Percentiles rank a stretch among this genome's conserved stretches.
These are phyloP conservation scores for Aphaenogaster ashmeadi DNA, from an alignment of 1,140 invertebrate species.

Conservation along the genomic window DNA sequence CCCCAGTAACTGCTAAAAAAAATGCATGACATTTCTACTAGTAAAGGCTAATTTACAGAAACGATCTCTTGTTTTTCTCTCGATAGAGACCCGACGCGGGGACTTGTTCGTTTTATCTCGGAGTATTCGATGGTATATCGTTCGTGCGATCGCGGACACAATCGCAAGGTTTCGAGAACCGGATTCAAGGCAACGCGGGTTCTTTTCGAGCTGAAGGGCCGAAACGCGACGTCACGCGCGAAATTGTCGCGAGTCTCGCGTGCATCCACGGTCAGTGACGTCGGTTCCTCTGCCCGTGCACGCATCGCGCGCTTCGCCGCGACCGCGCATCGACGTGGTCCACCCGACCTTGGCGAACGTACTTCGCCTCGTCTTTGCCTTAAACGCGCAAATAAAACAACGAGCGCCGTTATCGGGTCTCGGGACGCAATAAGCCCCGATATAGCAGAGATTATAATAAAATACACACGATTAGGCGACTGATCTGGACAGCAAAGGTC, in stretches of 20 bases:
- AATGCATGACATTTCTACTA: too few relatives aligned
- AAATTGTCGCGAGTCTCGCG: conserved; percentile 74
- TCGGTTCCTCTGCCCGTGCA: conserved; percentile 44
- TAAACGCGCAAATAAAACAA: conserved; percentile 35
- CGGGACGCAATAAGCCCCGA: background rate
- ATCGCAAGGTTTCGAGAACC: conserved; percentile 55
- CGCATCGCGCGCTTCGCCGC: conserved; percentile 55
- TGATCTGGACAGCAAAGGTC: background rate
- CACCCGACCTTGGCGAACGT: conserved; percentile 67
- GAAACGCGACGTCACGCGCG: conserved; percentile 53
- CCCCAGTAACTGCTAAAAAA: too few relatives aligned
- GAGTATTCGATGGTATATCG: background rate
- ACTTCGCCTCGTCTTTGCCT: conserved; percentile 56
- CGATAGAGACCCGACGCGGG: background rate
- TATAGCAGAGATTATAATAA: background rate
- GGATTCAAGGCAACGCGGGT: conserved; percentile 50
- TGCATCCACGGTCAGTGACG: conserved; percentile 76
- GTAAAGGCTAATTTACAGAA: background rate
- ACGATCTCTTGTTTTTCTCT: background rate
- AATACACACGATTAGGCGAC: background rate
- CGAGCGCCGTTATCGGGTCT: background rate
- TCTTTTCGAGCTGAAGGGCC: conserved; percentile 59
- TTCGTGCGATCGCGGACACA: conserved; percentile 4
- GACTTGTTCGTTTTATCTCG: background rate
- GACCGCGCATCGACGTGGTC: conserved; percentile 48